These are phyloP conservation scores for silkworm (Bombyx mori) DNA, from an alignment of 1,140 invertebrate species.

Conservation along the genomic window ASM3026992v2 NC_085117.1:3662501-3663000, in stretches of 20 bases:
- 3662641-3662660: no score
- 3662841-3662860: constrained; percentile 20
- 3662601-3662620: no score
- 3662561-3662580: no score
- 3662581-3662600: no score
- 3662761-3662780: constrained; percentile 62
- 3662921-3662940: constrained; percentile 52
- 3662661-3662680: not conserved
- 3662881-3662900: constrained; percentile 55
- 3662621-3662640: no score
- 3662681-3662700: no score
- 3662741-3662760: constrained; percentile 67
- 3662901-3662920: constrained; percentile 43
- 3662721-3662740: constrained; percentile 17
- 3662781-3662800: constrained; percentile 58
- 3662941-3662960: not conserved
- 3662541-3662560: no score
- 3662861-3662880: constrained; percentile 26
- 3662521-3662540: no score
- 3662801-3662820: constrained; percentile 62
- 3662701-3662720: not conserved
- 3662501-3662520: no score
- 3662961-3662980: no score
- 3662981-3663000: no score
- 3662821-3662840: constrained; percentile 59